These are phyloP conservation scores for Anser brachyrhynchus DNA, from an alignment of 2,113 vertebrate species.

Conservation along the genomic window DNA sequence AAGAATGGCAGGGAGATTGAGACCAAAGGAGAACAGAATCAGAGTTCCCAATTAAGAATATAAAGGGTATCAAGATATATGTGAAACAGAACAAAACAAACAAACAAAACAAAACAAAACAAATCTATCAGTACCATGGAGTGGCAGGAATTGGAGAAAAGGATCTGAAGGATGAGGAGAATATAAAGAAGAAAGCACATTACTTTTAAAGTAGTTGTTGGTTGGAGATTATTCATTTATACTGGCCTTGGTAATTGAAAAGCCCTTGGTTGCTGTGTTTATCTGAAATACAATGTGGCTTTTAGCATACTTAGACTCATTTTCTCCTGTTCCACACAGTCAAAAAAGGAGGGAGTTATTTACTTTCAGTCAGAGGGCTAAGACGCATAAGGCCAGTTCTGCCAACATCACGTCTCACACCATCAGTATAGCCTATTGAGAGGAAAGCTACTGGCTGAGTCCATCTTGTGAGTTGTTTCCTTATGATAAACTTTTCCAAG, in stretches of 20 bases:
- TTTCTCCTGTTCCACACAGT: neutral
- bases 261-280: neutral
- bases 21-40: neutral
- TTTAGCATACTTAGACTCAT: neutral
- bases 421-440: neutral
- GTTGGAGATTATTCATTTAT: neutral
- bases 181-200: neutral
- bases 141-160: neutral
- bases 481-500: conserved; percentile 3
- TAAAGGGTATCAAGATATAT: neutral
- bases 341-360: neutral
- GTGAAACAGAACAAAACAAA: neutral
- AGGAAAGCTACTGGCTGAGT: neutral
- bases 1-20: neutral
- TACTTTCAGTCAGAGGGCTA: neutral
- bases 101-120: neutral
- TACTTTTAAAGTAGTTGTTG: neutral
- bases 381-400: neutral
- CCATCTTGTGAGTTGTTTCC: neutral
- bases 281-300: neutral
- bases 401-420: neutral
- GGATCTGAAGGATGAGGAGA: neutral
- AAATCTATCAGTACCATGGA: neutral
- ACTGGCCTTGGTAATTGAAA: neutral
- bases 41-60: neutral